Conservation (phyloP, 2,797 vertebrate species). For the Cuculus canorus region DNA sequence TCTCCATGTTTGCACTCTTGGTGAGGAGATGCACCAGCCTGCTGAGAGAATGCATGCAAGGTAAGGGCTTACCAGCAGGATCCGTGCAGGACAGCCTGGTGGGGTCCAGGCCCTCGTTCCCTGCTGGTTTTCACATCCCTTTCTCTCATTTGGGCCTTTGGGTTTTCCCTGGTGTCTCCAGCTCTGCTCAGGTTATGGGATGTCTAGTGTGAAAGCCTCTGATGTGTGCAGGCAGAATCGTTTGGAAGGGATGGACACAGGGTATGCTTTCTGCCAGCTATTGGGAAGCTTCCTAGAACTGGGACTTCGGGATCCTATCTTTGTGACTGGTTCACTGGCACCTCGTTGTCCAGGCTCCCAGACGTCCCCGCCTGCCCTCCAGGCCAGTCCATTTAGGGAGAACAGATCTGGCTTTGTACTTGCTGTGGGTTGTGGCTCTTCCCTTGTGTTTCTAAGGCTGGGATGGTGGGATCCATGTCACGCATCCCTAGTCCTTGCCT, state of each 20-base stretch:
- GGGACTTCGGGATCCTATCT: not conserved
- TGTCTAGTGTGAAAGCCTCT: not conserved
- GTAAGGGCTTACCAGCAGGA: slow-evolving; percentile 52
- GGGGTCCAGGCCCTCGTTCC: not conserved
- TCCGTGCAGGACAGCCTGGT: not conserved
- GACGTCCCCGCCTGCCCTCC: not conserved
- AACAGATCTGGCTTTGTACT: not conserved
- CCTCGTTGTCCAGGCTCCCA: not conserved
- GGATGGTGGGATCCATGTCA: not conserved
- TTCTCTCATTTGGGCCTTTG: not conserved
- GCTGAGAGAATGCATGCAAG: slow-evolving; percentile 81
- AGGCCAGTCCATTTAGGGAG: fast-evolving
- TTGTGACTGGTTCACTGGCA: not conserved
- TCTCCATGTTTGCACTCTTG: slow-evolving; percentile 92
- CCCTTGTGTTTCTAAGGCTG: slow-evolving; percentile 9
- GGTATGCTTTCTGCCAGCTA: not conserved
- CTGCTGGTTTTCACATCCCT: not conserved
- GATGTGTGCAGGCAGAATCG: not conserved
- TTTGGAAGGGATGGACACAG: not conserved
- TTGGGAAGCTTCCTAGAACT: not conserved
- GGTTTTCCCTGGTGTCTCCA: not conserved
- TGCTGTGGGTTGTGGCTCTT: slow-evolving; percentile 28
- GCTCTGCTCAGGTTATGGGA: not conserved
- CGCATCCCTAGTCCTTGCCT: not conserved
- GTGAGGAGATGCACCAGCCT: slow-evolving; percentile 90